Base-by-base conservation (phyloP, 2,797 vertebrate species). In the Odontamblyopus rebecca region DNA sequence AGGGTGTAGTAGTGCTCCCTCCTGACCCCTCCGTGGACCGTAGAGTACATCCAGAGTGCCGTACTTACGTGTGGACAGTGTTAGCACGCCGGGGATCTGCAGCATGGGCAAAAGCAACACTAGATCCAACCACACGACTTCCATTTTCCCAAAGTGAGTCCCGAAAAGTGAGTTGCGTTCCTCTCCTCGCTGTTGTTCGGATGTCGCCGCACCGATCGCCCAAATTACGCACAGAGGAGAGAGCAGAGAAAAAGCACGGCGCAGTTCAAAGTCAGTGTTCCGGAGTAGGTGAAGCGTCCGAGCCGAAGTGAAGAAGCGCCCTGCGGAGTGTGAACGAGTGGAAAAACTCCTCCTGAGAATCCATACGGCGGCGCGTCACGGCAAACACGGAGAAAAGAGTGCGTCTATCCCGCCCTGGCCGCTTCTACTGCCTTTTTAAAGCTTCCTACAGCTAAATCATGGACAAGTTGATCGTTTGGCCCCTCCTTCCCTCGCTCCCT, bases 391-490 rank as follows among this genome's bases (percentile, higher is more conserved):
- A 3, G 18, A 59, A 72, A 76, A 67, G 67, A 68, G 67, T 71
- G 76, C 67, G 72, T 35, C 11, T 60, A 41, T 63, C 73, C 74
- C 86, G 85, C 91, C 82, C 89, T 86, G 92, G 87, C 83, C 74
- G 91, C 83, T 88, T 85, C 85, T 86, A 92, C 79, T 85, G 90
- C 87, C 91, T 92, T 91, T 86, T 89, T 92, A 94, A 94, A 92
- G 94, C 93, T 95, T 95, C 94, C 94, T 93, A 89, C 94, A 92
- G 93, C 92, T 83, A 86, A 90, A 93, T 93, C 92, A 89, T 78
- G 93, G 93, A 94, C 94, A 95, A 96, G 95, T 95, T 93, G 92
- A 95, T 95, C 92, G 92, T 91, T 89, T 86, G 91, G 94, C 94
- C 95, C 95, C 94, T 94, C 96, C 94, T 84, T 84, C 69, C 61